phyloP scores from a whole-genome alignment of 2,888 invertebrate species.

The Pristionchus entomophagus region DNA sequence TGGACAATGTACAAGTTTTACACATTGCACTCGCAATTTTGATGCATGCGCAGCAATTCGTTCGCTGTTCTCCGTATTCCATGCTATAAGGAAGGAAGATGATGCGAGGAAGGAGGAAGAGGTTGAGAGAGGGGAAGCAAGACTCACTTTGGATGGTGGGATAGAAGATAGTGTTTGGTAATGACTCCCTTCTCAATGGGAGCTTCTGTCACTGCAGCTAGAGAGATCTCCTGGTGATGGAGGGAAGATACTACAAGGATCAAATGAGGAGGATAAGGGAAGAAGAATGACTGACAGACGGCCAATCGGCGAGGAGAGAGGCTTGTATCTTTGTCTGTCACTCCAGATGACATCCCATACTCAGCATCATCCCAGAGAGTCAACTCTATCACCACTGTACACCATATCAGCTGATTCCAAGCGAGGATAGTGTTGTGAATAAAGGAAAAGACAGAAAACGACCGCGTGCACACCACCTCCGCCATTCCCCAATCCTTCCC shows the following conservation, averaged over 20 bases:
- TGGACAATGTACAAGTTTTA: constrained; percentile 28
- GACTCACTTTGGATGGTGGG: background rate
- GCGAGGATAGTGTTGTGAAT: background rate
- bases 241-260: background rate
- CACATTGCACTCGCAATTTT: background rate
- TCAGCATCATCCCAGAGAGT: background rate
- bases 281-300: background rate
- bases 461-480: too few species aligned
- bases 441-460: too few species aligned
- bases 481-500: too few species aligned
- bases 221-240: background rate
- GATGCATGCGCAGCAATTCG: background rate
- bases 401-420: background rate
- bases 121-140: too few species aligned
- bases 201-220: background rate
- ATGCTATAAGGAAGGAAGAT: background rate
- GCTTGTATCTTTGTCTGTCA: background rate
- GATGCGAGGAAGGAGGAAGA: background rate
- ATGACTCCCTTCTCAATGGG: background rate
- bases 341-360: constrained; percentile 28
- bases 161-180: background rate
- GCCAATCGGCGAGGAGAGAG: background rate
- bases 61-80: constrained; percentile 26
- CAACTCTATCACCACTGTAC: background rate
- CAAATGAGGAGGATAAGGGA: background rate